Percentiles rank a stretch among this genome's conserved stretches.
Evolutionary conservation across 2,888 invertebrate species (phyloP).

Genomic region (Limenitis camilla): DNA sequence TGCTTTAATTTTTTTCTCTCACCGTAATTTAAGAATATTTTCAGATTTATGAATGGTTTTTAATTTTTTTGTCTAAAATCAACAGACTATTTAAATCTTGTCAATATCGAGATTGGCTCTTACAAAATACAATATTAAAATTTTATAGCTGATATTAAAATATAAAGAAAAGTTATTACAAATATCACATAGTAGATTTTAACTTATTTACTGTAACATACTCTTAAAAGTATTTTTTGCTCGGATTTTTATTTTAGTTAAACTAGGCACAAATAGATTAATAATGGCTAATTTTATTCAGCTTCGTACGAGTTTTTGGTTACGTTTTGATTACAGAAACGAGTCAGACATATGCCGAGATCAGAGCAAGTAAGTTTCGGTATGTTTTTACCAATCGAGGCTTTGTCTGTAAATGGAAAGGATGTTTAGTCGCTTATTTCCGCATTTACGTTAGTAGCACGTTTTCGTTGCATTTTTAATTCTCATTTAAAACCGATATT

Average conservation of each 20-base stretch:
- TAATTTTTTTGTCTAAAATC: no score
- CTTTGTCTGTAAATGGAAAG: constrained; percentile 17
- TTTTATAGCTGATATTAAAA: no score
- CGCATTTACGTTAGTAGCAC: constrained; percentile 10
- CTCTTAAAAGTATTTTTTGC: no score
- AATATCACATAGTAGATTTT: no score
- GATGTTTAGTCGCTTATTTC: constrained; percentile 8
- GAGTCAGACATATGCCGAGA: constrained; percentile 26
- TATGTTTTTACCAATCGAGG: constrained; percentile 20
- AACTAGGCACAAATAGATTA: neutral
- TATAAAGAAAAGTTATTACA: no score
- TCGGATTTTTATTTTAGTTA: constrained; percentile 1
- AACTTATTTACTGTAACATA: no score
- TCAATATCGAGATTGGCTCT: no score
- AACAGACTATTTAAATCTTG: no score
- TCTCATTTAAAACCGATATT: neutral
- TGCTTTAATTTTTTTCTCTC: no score
- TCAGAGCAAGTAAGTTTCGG: constrained; percentile 26
- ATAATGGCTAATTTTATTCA: constrained; percentile 14
- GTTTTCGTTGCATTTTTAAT: constrained; percentile 1
- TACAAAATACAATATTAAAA: no score
- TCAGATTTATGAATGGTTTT: no score
- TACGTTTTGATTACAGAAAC: constrained; percentile 28
- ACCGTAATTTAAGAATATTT: no score
- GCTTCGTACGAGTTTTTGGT: constrained; percentile 27